Evolutionary conservation across 92 coral and sea anemone genomes (phyloP), one percentile per base, ranked within the genome.

Genomic region (Zoanthus solanderi): DNA sequence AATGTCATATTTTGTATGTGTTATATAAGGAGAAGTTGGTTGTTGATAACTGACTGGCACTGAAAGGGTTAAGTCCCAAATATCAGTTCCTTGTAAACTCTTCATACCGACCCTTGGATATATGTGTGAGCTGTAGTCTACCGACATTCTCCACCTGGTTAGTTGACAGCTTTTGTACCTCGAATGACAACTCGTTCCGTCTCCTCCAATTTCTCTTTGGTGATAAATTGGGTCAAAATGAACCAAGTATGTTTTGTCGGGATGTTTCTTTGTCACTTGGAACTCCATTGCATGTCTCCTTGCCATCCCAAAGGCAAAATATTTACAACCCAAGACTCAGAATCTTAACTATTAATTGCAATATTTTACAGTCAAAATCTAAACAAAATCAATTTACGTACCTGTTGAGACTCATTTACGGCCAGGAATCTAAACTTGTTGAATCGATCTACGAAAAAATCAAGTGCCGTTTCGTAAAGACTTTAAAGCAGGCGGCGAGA

Each of bases 391-490:
- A 63, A 1, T 28, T 63, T 17, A n/a, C 17, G 17, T 31, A 63
- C n/a, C 69, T 63, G 42, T 37, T 37, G 42, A 37, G 42, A 37
- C 42, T 37, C 42, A 63, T 63, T n/a, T 63, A 9, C n/a, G 69
- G 69, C 8, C 69, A 63, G 69, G 69, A 63, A 63, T 63, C 69
- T 1, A 63, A 63, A 63, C 69, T 63, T 63, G 69, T 17, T 63
- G 31, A 63, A 0, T 23, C 23, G 23, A 23, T 37, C 42, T 37
- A 37, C 4, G 42, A 37, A 37, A 37, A 37, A 30, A 63, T n/a
- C 69, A 63, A 63, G 69, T 63, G n/a, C n/a, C n/a, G 9, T 63
- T 63, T 63, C 69, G 69, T 9, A 63, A 63, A 28, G 69, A 63
- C 31, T n/a, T 63, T n/a, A 63, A 63, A n/a, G 69, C 69, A 63